phyloP scores from a whole-genome alignment of 2,113 vertebrate genomes.

The Salvator merianae region DNA sequence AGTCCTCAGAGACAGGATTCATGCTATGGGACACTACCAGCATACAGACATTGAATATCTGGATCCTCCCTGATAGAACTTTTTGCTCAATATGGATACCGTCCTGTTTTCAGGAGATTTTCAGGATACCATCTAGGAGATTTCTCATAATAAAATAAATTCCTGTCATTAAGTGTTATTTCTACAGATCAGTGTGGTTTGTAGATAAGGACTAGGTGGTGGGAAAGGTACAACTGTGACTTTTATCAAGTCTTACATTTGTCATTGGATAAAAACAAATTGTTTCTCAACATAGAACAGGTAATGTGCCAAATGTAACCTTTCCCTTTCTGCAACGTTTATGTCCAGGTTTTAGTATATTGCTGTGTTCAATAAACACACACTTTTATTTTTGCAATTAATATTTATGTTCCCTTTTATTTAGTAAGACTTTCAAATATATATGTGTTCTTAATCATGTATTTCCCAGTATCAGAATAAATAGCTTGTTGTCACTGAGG shows the following conservation, averaged over 20 bases:
- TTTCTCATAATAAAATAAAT: not conserved
- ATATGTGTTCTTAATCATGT: constrained; percentile 25
- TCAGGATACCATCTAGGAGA: too few relatives aligned
- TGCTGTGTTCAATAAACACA: not conserved
- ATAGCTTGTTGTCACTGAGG: constrained; percentile 12
- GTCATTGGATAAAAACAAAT: not conserved
- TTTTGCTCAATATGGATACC: too few relatives aligned
- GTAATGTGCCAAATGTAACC: not conserved
- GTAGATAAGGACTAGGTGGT: not conserved
- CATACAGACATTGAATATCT: too few relatives aligned
- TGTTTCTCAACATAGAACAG: not conserved
- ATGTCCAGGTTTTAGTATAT: not conserved
- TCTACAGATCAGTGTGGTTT: not conserved
- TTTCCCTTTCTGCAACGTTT: not conserved
- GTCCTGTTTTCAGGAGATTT: too few relatives aligned
- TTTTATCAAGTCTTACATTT: not conserved
- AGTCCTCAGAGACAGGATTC: too few relatives aligned
- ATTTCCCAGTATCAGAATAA: constrained; percentile 13
- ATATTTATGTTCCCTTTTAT: not conserved
- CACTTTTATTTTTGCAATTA: not conserved
- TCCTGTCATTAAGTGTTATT: not conserved
- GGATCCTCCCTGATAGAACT: too few relatives aligned
- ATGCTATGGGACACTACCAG: too few relatives aligned
- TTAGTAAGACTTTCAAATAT: not conserved
- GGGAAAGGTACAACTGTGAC: not conserved